phyloP scores from a whole-genome alignment of 2,113 vertebrate genomes.

The Anguilla japonica region DNA sequence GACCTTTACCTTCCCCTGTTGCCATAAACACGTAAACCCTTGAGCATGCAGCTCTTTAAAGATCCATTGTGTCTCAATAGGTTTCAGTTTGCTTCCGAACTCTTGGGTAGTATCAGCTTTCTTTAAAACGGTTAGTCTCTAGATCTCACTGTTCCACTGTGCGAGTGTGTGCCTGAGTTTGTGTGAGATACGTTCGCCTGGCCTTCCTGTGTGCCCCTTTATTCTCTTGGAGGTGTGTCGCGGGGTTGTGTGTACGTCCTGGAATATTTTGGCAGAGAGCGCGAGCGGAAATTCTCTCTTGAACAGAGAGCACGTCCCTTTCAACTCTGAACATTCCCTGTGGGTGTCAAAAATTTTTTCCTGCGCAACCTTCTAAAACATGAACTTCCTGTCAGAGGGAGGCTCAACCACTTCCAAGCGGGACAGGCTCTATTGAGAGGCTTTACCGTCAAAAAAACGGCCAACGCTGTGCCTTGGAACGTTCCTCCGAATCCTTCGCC shows the following conservation, averaged over 20 bases:
- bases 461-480: background rate
- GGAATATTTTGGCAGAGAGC: constrained; percentile 42
- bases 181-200: background rate
- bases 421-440: background rate
- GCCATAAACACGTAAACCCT: background rate
- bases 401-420: background rate
- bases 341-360: constrained; percentile 25
- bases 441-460: background rate
- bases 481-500: background rate
- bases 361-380: constrained; percentile 28
- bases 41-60: background rate
- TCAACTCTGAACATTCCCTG: constrained; percentile 30
- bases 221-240: background rate
- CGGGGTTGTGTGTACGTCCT: background rate
- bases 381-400: constrained; percentile 24
- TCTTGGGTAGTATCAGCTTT: background rate
- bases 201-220: background rate
- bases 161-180: background rate
- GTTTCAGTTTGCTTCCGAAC: background rate
- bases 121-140: background rate
- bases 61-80: background rate
- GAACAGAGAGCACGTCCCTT: constrained; percentile 39
- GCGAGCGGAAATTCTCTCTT: constrained; percentile 45
- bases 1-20: background rate
- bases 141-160: background rate